Percentiles rank a stretch among this genome's conserved stretches.
phyloP scores from a whole-genome alignment of 2,797 vertebrate species.

The Nasua narica region DNA sequence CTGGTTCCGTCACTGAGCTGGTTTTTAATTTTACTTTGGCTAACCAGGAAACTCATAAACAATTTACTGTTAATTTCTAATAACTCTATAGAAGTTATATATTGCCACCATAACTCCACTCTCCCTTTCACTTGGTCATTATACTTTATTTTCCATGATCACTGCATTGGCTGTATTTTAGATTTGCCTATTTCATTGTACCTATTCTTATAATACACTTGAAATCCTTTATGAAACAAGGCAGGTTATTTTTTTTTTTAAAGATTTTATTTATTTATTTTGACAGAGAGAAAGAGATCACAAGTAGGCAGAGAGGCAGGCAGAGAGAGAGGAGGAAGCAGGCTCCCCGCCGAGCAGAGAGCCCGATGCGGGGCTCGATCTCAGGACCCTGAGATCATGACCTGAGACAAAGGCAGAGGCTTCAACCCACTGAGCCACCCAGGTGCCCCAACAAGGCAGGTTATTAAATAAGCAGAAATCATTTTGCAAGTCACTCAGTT shows the following conservation, averaged over 20 bases:
- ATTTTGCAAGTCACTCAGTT: not conserved
- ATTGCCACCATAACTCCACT: not conserved
- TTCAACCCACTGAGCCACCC: too few species aligned
- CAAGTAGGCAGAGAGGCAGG: too few species aligned
- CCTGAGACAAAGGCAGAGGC: too few species aligned
- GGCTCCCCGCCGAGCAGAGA: too few species aligned
- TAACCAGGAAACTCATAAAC: not conserved
- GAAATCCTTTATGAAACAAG: constrained; percentile 46
- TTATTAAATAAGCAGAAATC: constrained; percentile 34
- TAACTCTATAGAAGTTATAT: not conserved
- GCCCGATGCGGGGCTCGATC: too few species aligned
- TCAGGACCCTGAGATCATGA: too few species aligned
- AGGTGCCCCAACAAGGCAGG: not conserved
- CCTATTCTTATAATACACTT: constrained; percentile 20
- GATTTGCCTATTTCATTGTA: constrained; percentile 15
- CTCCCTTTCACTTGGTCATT: not conserved
- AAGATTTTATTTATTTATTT: too few species aligned
- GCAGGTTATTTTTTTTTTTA: not conserved
- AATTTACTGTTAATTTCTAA: not conserved
- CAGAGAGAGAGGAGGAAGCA: too few species aligned
- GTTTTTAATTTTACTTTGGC: not conserved
- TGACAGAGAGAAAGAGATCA: too few species aligned
- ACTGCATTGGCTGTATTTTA: constrained; percentile 28
- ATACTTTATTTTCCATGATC: not conserved
- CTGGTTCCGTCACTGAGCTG: not conserved